phyloP scores from a whole-genome alignment of 2,113 vertebrate species.

The Cavia aperea region DNA sequence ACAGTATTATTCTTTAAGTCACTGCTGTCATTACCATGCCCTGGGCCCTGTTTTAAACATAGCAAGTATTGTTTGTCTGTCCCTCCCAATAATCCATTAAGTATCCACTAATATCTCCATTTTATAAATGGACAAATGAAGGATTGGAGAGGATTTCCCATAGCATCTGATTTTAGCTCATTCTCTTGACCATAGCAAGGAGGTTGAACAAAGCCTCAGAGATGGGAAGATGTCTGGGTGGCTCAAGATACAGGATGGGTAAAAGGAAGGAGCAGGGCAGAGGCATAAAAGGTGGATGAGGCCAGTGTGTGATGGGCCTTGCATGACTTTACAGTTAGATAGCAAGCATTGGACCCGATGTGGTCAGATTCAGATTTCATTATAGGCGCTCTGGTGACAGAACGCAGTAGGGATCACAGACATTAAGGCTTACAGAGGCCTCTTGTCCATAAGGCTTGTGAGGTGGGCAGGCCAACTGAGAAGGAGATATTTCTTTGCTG shows the following conservation, averaged over 20 bases:
- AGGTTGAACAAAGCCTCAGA: not conserved
- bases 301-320: not conserved
- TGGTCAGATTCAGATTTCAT: not conserved
- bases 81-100: not conserved
- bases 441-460: no score
- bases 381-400: not conserved
- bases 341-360: not conserved
- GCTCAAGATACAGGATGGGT: not conserved
- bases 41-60: not conserved
- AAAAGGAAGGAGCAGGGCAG: not conserved
- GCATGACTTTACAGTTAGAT: not conserved
- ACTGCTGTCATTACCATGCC: not conserved
- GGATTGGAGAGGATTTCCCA: conserved; percentile 24
- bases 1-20: not conserved
- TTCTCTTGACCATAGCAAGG: not conserved
- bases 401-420: not conserved
- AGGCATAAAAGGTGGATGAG: not conserved
- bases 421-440: not conserved
- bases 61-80: not conserved
- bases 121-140: conserved; percentile 31
- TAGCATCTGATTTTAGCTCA: not conserved
- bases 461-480: not conserved
- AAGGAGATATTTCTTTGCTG: not conserved
- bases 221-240: not conserved
- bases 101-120: not conserved